These are phyloP conservation scores for Koerneria pararmatus DNA, from an alignment of 2,888 invertebrate genomes.

Conservation along the genomic window DNA sequence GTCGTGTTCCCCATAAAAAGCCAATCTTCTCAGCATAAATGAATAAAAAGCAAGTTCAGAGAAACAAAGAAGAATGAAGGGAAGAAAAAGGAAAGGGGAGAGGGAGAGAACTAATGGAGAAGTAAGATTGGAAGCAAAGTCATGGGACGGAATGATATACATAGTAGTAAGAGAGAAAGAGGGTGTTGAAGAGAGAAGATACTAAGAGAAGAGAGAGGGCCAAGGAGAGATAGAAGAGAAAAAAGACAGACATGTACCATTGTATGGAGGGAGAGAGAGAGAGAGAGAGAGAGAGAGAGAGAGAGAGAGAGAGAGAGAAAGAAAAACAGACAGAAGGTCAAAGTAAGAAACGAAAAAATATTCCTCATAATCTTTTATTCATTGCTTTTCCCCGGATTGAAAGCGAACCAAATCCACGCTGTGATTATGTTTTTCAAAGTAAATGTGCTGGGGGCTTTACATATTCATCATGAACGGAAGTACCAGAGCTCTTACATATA, in stretches of 20 bases:
- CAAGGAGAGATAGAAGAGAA: too few species aligned
- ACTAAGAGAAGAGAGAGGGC: slow-evolving; percentile 10
- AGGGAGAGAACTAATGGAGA: neutral
- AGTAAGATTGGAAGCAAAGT: neutral
- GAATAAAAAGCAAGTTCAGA: too few species aligned
- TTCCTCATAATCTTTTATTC: too few species aligned
- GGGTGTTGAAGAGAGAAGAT: slow-evolving; percentile 13
- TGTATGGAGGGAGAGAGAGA: neutral
- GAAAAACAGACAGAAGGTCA: neutral
- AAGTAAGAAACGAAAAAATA: neutral
- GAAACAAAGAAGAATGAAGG: too few species aligned
- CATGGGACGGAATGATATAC: slow-evolving; percentile 2
- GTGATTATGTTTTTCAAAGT: too few species aligned
- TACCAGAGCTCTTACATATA: too few species aligned
- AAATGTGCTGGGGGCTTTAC: too few species aligned
- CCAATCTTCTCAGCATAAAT: too few species aligned
- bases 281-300: slow-evolving; percentile 13
- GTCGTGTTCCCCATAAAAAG: too few species aligned
- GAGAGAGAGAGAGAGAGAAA: neutral
- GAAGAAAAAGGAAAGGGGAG: neutral
- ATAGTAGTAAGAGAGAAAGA: neutral
- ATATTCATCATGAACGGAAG: too few species aligned
- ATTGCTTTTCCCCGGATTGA: too few species aligned
- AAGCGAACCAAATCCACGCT: too few species aligned
- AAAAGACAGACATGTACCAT: neutral